A percentile compares a stretch with the other conserved stretches of the same genome.
phyloP scores from a whole-genome alignment of 2,888 invertebrate species.

The Scaptomyza cyrtandrae region DNA sequence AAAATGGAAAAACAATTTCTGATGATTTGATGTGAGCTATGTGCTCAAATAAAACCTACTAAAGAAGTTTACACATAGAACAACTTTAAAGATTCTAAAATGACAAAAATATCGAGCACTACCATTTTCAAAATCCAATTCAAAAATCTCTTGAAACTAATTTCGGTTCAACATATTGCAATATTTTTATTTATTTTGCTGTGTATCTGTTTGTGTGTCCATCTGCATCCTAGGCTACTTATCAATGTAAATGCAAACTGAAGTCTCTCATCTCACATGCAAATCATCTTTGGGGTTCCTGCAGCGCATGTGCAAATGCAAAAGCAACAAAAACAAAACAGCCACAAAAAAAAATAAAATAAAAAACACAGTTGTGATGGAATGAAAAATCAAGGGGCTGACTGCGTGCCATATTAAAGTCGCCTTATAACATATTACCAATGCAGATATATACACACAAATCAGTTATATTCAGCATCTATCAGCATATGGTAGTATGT shows the following conservation, averaged over 20 bases:
- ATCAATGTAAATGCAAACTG: slow-evolving; percentile 62
- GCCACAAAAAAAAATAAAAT: slow-evolving; percentile 1
- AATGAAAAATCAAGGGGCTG: slow-evolving; percentile 14
- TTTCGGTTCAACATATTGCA: background rate
- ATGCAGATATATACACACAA: slow-evolving; percentile 75
- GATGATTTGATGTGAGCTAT: background rate
- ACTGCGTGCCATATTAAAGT: slow-evolving; percentile 71
- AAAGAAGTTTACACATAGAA: background rate
- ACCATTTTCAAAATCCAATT: background rate
- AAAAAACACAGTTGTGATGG: background rate
- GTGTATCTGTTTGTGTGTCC: background rate
- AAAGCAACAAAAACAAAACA: slow-evolving; percentile 8
- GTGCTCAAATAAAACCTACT: slow-evolving; percentile 10
- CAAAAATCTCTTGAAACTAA: background rate
- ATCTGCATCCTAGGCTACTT: slow-evolving; percentile 37
- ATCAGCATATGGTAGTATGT: slow-evolving; percentile 57
- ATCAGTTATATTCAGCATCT: slow-evolving; percentile 70
- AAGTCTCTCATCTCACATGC: slow-evolving; percentile 39
- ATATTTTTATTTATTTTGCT: background rate
- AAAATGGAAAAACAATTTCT: slow-evolving; percentile 7
- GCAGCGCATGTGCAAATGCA: slow-evolving; percentile 59
- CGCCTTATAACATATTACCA: slow-evolving; percentile 72
- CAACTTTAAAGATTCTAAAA: background rate
- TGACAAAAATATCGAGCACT: background rate
- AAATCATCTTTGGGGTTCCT: slow-evolving; percentile 38